A percentile compares a stretch with the other conserved stretches of the same genome.
These are phyloP conservation scores for Peromyscus nudipes DNA, from an alignment of 2,797 vertebrate genomes.

Conservation along the genomic window DNA sequence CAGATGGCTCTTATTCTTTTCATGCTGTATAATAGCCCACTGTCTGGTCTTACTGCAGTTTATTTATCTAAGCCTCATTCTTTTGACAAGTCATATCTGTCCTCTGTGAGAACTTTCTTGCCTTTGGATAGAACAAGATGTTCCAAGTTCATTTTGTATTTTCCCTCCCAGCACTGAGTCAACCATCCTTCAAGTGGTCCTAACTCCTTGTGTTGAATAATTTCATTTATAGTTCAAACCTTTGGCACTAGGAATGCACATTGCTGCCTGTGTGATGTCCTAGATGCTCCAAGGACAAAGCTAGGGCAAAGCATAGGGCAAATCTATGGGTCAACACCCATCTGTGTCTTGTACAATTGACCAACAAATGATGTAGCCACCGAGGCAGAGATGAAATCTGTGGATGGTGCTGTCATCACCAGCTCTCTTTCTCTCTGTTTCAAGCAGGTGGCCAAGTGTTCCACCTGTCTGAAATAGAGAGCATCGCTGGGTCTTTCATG, in stretches of 20 bases:
- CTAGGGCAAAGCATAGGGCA: too few relatives aligned
- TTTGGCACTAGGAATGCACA: neutral
- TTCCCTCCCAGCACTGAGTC: neutral
- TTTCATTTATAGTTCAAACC: neutral
- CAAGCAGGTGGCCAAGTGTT: neutral
- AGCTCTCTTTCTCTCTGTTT: neutral
- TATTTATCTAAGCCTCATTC: neutral
- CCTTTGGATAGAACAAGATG: neutral
- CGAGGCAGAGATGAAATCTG: neutral
- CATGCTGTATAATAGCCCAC: neutral
- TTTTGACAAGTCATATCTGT: neutral
- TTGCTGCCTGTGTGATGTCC: neutral
- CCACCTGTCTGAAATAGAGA: neutral
- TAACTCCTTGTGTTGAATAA: slow-evolving; percentile 13
- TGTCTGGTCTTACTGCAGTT: neutral
- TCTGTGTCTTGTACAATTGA: neutral
- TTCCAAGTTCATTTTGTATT: neutral
- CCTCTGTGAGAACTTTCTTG: neutral
- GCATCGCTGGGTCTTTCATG: neutral
- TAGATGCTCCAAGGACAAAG: neutral
- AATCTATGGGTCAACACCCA: neutral
- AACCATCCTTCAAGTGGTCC: neutral
- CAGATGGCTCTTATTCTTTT: neutral
- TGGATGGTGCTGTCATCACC: neutral
- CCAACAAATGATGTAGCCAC: neutral